A percentile compares a stretch with the other conserved stretches of the same genome.
phyloP scores from a whole-genome alignment of 2,113 vertebrate species.

The Rhombomys opimus region DNA sequence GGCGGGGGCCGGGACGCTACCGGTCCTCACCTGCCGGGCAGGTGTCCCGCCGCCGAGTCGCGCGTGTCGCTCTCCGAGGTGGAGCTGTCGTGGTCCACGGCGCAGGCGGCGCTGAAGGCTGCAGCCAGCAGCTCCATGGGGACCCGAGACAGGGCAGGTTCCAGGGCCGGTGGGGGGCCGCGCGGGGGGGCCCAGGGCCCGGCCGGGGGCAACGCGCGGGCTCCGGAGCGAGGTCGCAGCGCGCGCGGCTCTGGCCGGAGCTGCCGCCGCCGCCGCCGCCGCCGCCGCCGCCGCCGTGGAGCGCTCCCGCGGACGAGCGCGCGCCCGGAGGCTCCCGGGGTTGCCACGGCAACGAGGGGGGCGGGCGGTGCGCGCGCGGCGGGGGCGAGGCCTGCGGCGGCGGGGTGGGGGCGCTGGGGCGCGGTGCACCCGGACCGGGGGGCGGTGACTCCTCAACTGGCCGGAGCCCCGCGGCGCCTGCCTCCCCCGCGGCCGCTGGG shows the following conservation, averaged over 20 bases:
- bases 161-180: neutral
- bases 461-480: neutral
- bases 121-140: constrained; percentile 88
- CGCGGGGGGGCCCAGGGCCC: constrained; percentile 9
- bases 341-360: constrained; percentile 86
- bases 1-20: neutral
- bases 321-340: constrained; percentile 82
- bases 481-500: neutral
- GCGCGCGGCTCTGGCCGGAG: constrained; percentile 73
- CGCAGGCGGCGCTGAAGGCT: constrained; percentile 87
- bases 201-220: constrained; percentile 38
- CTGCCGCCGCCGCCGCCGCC: constrained; percentile 59
- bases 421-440: neutral
- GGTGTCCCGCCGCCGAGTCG: constrained; percentile 79
- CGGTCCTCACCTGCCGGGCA: constrained; percentile 83
- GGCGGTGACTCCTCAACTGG: neutral
- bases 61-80: constrained; percentile 81
- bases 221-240: constrained; percentile 76
- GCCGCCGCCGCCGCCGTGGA: constrained; percentile 55
- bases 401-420: neutral
- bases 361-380: constrained; percentile 81
- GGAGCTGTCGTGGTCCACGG: constrained; percentile 86
- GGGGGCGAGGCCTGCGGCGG: constrained; percentile 71
- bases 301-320: constrained; percentile 63
- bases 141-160: constrained; percentile 48